Percentiles rank a stretch among this genome's conserved stretches.
phyloP scores from a whole-genome alignment of 2,888 invertebrate genomes.

The Chydorus sphaericus region DNA sequence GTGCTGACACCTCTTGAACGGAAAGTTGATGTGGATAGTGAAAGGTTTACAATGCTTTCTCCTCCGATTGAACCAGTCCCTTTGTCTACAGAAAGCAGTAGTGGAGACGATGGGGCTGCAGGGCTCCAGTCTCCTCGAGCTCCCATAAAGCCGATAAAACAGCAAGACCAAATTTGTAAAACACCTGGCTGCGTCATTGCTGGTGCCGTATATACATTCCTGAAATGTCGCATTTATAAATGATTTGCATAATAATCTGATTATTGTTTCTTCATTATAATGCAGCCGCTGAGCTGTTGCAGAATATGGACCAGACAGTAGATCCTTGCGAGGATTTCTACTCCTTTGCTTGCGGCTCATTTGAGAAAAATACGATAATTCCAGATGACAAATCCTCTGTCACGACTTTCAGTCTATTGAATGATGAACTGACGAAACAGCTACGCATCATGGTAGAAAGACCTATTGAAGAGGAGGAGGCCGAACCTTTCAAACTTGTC shows the following conservation, averaged over 20 bases:
- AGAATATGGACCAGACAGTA: slow-evolving; percentile 50
- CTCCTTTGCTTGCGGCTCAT: slow-evolving; percentile 61
- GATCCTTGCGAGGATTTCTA: slow-evolving; percentile 75
- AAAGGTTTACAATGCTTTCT: slow-evolving; percentile 13
- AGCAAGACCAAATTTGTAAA: slow-evolving; percentile 5
- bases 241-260: background rate
- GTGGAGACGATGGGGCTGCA: background rate
- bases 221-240: too few species aligned
- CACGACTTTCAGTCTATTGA: slow-evolving; percentile 52
- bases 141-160: too few species aligned
- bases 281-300: slow-evolving; percentile 54
- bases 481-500: slow-evolving; percentile 50
- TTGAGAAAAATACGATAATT: slow-evolving; percentile 51
- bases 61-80: slow-evolving; percentile 13
- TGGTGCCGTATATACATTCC: too few species aligned
- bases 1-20: too few species aligned
- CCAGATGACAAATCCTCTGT: slow-evolving; percentile 69
- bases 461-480: slow-evolving; percentile 40
- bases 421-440: slow-evolving; percentile 59
- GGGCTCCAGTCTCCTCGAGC: background rate
- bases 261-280: background rate
- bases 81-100: slow-evolving; percentile 8
- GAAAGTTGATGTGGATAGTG: background rate
- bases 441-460: slow-evolving; percentile 52
- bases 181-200: slow-evolving; percentile 13